These are phyloP conservation scores for Amphiura filiformis DNA, from an alignment of 35 echinoderm and acorn worm genomes.

Conservation along the genomic window DNA sequence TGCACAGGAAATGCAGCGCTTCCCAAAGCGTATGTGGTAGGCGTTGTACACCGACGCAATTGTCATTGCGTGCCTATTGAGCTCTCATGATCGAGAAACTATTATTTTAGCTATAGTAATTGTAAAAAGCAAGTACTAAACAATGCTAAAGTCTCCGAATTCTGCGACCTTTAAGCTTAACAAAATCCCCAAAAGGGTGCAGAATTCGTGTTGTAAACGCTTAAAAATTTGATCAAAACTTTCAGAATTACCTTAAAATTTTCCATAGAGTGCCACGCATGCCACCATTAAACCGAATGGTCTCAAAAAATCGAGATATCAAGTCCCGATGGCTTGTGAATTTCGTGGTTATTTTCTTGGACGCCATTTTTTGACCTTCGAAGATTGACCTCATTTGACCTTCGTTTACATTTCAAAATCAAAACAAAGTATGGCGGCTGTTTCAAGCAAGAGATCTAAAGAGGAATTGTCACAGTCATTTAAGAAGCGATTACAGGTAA, in stretches of 20 bases:
- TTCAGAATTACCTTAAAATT: slow-evolving; percentile 52
- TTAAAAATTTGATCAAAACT: no score
- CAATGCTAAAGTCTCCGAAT: no score
- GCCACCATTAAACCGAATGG: slow-evolving; percentile 40
- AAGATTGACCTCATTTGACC: not conserved
- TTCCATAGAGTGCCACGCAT: slow-evolving; percentile 47
- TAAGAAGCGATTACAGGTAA: slow-evolving; percentile 51
- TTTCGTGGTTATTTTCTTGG: slow-evolving; percentile 10
- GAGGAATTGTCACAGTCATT: slow-evolving; percentile 29
- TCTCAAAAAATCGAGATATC: slow-evolving; percentile 49
- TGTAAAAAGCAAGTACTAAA: no score
- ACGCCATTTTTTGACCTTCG: slow-evolving; percentile 32
- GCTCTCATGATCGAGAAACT: no score
- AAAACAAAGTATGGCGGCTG: not conserved
- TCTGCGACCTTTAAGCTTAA: no score
- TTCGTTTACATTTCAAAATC: not conserved
- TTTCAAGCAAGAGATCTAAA: not conserved
- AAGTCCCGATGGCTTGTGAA: slow-evolving; percentile 30
- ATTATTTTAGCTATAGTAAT: no score
- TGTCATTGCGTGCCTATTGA: no score
- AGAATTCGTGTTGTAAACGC: no score
- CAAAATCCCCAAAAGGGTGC: no score
- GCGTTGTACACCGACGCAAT: no score
- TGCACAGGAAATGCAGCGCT: no score
- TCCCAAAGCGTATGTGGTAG: no score